phyloP scores from a whole-genome alignment of 2,797 vertebrate species.

The Ispidina picta region DNA sequence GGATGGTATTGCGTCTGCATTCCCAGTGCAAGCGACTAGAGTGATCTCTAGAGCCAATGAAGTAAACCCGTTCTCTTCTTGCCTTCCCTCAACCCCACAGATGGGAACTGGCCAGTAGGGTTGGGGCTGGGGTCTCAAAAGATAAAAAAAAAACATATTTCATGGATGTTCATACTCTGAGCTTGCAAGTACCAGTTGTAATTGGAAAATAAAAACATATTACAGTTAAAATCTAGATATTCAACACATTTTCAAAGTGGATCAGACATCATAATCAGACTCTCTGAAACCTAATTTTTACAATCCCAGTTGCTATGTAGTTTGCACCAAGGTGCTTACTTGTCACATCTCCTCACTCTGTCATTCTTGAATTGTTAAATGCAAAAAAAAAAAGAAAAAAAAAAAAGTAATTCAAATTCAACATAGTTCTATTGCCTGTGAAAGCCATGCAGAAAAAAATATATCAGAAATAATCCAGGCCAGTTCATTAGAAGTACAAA shows the following conservation, averaged over 20 bases:
- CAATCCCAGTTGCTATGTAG: conserved; percentile 23
- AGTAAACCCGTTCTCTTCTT: background rate
- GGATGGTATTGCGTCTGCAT: background rate
- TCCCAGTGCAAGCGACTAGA: rapidly evolving
- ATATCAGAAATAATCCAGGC: conserved; percentile 24
- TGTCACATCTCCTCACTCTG: conserved; percentile 19
- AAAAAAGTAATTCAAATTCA: background rate
- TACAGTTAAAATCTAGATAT: conserved; percentile 46
- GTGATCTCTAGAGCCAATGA: background rate
- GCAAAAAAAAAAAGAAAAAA: conserved; percentile 4
- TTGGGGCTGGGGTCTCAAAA: background rate
- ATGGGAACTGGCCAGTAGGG: background rate
- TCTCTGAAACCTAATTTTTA: conserved; percentile 2
- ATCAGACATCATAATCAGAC: conserved; percentile 17
- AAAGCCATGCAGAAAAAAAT: conserved; percentile 4
- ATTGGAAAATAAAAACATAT: conserved; percentile 21
- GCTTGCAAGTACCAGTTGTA: background rate
- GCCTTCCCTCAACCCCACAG: background rate
- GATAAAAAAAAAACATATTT: background rate
- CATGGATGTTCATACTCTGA: background rate
- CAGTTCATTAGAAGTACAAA: conserved; percentile 64
- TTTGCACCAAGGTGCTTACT: conserved; percentile 31
- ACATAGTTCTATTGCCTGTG: conserved; percentile 16
- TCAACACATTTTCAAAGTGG: conserved; percentile 20
- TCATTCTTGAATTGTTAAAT: conserved; percentile 24